Evolutionary conservation across 2,113 vertebrate genomes (phyloP).

Genomic region (Sterna hirundo): DNA sequence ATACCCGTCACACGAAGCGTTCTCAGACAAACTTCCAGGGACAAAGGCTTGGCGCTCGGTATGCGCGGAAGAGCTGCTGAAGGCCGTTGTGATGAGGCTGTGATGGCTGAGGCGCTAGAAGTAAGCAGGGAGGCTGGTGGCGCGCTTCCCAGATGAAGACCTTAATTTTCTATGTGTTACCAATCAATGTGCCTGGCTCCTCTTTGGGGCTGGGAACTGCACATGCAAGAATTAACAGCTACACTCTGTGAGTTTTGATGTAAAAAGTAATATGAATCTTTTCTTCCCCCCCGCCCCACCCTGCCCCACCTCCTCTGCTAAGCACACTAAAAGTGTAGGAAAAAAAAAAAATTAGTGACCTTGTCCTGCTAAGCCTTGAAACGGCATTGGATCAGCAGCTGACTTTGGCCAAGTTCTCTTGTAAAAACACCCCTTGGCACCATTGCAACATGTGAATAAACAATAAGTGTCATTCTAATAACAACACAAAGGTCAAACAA

Average conservation of each 20-base stretch:
- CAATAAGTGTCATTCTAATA: background rate
- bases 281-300: too few species aligned
- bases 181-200: background rate
- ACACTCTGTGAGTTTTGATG: background rate
- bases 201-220: background rate
- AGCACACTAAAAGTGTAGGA: background rate
- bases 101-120: background rate
- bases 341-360: background rate
- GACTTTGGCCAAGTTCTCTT: slow-evolving; percentile 11
- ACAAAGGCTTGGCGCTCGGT: background rate
- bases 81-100: background rate
- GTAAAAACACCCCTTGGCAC: slow-evolving; percentile 29
- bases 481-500: background rate
- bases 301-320: background rate
- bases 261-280: background rate
- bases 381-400: background rate
- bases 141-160: background rate
- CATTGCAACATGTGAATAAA: slow-evolving; percentile 32
- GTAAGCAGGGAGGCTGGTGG: background rate
- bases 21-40: background rate
- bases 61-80: background rate
- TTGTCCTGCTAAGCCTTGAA: slow-evolving; percentile 7
- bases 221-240: background rate
- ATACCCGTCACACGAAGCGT: fast-evolving
- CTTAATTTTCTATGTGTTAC: background rate